A percentile compares a stretch with the other conserved stretches of the same genome.
Evolutionary conservation across 2,888 invertebrate species (phyloP).

Genomic region (Leptinotarsa peninsularis): DNA sequence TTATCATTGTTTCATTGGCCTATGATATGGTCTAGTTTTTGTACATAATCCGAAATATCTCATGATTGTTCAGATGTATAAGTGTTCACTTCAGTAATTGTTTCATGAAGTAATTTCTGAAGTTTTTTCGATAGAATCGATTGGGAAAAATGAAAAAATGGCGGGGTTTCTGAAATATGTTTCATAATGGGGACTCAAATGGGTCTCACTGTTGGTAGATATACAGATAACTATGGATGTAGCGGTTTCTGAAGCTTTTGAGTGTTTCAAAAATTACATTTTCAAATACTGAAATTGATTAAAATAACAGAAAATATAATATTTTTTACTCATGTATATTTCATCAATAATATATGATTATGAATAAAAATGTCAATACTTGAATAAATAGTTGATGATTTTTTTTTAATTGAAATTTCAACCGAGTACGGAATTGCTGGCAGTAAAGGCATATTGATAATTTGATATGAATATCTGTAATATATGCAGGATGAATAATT

Average conservation of each 20-base stretch:
- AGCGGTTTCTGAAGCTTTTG: background rate
- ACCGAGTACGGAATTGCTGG: no score
- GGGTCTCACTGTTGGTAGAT: background rate
- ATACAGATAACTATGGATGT: background rate
- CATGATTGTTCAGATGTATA: slow-evolving; percentile 60
- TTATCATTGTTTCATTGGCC: slow-evolving; percentile 44
- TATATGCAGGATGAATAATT: no score
- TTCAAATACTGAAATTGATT: no score
- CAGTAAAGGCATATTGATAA: no score
- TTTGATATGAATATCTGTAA: no score
- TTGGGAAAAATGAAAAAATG: background rate
- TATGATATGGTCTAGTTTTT: slow-evolving; percentile 51
- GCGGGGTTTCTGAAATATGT: background rate
- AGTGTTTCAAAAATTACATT: no score
- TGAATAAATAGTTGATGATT: no score
- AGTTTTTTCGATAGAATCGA: background rate
- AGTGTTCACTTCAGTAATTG: slow-evolving; percentile 43
- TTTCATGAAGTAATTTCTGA: slow-evolving; percentile 14
- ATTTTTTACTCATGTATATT: no score
- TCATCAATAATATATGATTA: no score
- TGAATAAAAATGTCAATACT: no score
- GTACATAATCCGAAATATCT: slow-evolving; percentile 54
- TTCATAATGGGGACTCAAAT: background rate
- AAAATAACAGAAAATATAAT: no score
- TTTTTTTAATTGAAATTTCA: no score